Conservation (phyloP, 1,140 invertebrate species). For the Brachionus plicatilis region DNA sequence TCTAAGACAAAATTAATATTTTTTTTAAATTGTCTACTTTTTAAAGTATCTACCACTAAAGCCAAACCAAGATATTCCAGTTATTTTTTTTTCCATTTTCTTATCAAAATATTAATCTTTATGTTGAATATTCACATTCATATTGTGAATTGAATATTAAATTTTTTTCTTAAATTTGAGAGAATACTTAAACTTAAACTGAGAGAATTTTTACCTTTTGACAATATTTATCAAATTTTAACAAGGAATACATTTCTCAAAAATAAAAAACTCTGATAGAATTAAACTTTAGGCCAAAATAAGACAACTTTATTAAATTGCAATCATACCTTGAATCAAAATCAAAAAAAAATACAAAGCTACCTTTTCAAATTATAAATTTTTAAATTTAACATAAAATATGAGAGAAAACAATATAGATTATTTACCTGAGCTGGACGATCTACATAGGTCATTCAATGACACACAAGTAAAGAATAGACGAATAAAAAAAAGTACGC, state of each 20-base stretch:
- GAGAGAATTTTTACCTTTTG: background rate
- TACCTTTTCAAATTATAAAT: background rate
- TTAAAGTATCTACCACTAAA: no score
- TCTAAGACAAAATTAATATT: no score
- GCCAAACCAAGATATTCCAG: no score
- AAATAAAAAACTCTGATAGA: background rate
- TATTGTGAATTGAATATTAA: no score
- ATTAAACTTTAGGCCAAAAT: background rate
- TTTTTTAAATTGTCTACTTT: no score
- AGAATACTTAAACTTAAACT: no score
- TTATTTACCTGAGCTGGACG: slow-evolving; percentile 15
- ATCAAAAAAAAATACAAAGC: background rate
- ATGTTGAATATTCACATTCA: no score
- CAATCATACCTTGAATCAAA: background rate
- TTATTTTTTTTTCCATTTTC: no score
- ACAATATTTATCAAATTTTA: no score
- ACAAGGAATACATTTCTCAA: no score
- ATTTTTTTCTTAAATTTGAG: no score
- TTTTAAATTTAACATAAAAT: slow-evolving; percentile 24
- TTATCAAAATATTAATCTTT: no score
- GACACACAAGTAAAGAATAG: slow-evolving; percentile 16
- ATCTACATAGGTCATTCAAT: slow-evolving; percentile 28
- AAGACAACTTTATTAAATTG: slow-evolving; percentile 15
- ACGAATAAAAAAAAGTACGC: background rate
- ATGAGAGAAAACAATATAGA: background rate